phyloP scores from a whole-genome alignment of 2,113 vertebrate species.

The Oreocharis arfaki region DNA sequence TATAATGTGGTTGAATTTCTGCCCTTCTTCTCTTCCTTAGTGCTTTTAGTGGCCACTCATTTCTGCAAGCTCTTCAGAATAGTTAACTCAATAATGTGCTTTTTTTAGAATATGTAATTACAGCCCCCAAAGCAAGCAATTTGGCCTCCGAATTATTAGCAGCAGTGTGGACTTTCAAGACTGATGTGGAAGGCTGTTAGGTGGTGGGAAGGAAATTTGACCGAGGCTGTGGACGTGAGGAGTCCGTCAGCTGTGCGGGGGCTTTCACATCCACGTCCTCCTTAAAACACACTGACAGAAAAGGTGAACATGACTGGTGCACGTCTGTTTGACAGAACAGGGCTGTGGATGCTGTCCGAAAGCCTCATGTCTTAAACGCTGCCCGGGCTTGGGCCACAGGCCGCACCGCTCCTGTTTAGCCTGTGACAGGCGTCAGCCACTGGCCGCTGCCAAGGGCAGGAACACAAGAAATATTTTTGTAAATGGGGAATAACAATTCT shows the following conservation, averaged over 20 bases:
- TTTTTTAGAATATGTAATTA: background rate
- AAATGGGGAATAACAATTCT: constrained; percentile 15
- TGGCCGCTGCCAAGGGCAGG: background rate
- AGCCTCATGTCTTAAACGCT: fast-evolving
- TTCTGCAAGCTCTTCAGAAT: background rate
- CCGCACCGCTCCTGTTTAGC: background rate
- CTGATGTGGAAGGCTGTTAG: background rate
- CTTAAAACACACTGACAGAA: background rate
- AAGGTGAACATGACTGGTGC: fast-evolving
- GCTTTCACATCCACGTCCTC: fast-evolving
- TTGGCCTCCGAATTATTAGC: background rate
- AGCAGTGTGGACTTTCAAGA: background rate
- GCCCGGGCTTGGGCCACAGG: fast-evolving
- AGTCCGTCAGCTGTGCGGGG: fast-evolving
- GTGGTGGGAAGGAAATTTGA: background rate
- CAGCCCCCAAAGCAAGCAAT: background rate
- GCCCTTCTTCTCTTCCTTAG: background rate
- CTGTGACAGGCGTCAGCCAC: background rate
- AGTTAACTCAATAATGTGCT: background rate
- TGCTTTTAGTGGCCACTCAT: background rate
- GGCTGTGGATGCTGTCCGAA: fast-evolving
- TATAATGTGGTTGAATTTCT: background rate
- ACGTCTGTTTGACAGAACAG: fast-evolving
- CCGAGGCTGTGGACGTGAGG: fast-evolving
- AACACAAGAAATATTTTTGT: constrained; percentile 39